Conservation (phyloP, 2,797 vertebrate genomes). For the Argya squamiceps region DNA sequence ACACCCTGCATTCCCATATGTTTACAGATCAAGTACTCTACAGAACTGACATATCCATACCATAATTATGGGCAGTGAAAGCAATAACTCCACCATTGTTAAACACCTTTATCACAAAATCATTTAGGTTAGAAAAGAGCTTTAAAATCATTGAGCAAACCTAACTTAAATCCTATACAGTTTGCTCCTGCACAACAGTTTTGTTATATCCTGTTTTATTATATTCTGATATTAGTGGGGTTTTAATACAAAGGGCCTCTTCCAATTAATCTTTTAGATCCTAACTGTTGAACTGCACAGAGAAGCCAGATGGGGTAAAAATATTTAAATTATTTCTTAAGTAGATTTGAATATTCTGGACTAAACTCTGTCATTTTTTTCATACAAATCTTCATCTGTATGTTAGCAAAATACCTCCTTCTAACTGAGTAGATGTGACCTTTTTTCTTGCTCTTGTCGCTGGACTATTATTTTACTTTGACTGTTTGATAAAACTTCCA, state of each 20-base stretch:
- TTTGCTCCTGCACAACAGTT: background rate
- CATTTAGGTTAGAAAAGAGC: background rate
- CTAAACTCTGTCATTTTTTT: background rate
- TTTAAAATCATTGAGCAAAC: background rate
- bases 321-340: background rate
- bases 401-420: background rate
- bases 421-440: background rate
- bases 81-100: background rate
- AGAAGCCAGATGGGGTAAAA: background rate
- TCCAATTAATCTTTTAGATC: background rate
- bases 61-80: background rate
- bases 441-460: background rate
- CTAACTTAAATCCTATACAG: background rate
- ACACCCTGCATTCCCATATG: background rate
- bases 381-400: background rate
- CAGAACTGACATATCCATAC: background rate
- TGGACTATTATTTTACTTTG: constrained; percentile 5
- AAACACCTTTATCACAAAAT: background rate
- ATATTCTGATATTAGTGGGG: background rate
- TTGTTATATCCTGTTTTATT: background rate
- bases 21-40: background rate
- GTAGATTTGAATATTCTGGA: background rate
- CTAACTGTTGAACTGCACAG: background rate
- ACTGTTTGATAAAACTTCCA: background rate
- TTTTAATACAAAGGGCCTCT: background rate